These are phyloP conservation scores for Actinostola sp. DNA, from an alignment of 92 coral and sea anemone genomes.

Conservation along the genomic window DNA sequence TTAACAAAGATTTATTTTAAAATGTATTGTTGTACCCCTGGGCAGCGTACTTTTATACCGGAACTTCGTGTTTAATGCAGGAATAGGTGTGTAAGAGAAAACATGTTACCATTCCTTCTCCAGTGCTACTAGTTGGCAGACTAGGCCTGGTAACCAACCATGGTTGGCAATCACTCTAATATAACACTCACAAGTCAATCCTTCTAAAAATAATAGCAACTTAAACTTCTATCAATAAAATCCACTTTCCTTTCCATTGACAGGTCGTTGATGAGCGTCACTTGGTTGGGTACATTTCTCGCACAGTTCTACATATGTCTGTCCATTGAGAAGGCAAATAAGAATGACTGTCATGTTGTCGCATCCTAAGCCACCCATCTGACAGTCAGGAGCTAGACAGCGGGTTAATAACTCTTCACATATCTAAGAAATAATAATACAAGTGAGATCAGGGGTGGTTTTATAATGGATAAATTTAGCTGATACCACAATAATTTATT, in stretches of 20 bases:
- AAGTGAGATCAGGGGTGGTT: too few species aligned
- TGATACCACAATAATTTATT: too few species aligned
- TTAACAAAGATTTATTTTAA: too few species aligned
- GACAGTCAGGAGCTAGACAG: slow-evolving; percentile 98
- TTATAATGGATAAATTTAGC: too few species aligned
- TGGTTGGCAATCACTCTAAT: background rate
- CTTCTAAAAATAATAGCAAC: slow-evolving; percentile 8
- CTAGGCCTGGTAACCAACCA: background rate
- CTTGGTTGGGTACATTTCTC: slow-evolving; percentile 82
- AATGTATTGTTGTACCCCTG: too few species aligned
- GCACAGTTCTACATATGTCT: slow-evolving; percentile 87
- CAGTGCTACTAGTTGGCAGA: background rate
- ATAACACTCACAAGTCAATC: background rate
- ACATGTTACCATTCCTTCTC: background rate
- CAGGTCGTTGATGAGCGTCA: slow-evolving; percentile 67
- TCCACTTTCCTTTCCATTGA: slow-evolving; percentile 40
- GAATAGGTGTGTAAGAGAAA: too few species aligned
- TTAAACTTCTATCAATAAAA: slow-evolving; percentile 22
- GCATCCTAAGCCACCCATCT: slow-evolving; percentile 99
- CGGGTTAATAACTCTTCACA: slow-evolving; percentile 95
- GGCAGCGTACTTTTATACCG: too few species aligned
- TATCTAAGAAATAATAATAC: slow-evolving; percentile 58
- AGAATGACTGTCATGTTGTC: slow-evolving; percentile 99
- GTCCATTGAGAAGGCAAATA: slow-evolving; percentile 79
- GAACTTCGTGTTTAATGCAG: too few species aligned